Evolutionary conservation across 2,113 vertebrate species (phyloP), one percentile per base, ranked within the genome.

Genomic region (Sialia sialis): DNA sequence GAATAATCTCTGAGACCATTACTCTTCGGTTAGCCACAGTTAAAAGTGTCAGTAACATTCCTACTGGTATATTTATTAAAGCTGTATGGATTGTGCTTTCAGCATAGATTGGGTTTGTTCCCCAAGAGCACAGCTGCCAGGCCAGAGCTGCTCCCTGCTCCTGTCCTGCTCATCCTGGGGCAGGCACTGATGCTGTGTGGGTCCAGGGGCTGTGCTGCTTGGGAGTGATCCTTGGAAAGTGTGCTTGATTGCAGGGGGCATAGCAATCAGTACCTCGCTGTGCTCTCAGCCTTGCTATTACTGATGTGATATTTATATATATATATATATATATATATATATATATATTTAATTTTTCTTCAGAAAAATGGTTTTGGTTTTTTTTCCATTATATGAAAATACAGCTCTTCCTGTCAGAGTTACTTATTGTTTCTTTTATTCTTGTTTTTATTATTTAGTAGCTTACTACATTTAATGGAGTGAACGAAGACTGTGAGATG

Each of bases 401-500:
- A 8, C 4, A 5, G 14, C 21, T 76, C 43, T 76, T 68, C 36
- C 36, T 86, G 43, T 78, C 52, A 30, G 36, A 64, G 39, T 29
- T 76, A 48, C 49, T 86, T 81, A 36, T 15, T 41, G 36, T 72
- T 86, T 73, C 49, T 72, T 85, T 66, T 77, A 26, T 85, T 95
- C 48, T 76, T 29, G 14, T 62, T 80, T 63, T 92, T 68, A 69
- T 81, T 84, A 69, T 85, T 96, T 94, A 86, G 46, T 63, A 64
- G 36, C 54, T 64, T 89, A 17, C 44, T 86, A 3, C 26, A 51
- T 59, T 90, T 94, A 63, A 51, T 48, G 63, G 54, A 52, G 44
- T 43, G 68, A 80, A 64, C 16, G 36, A 43, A 63, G 54, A 16
- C 26, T 55, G 58, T 64, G 84, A 88, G 70, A 63, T 68, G 67